Evolutionary conservation across 2,888 invertebrate species (phyloP), one percentile per base, ranked within the genome.

Genomic region (Embidobia sp.): DNA sequence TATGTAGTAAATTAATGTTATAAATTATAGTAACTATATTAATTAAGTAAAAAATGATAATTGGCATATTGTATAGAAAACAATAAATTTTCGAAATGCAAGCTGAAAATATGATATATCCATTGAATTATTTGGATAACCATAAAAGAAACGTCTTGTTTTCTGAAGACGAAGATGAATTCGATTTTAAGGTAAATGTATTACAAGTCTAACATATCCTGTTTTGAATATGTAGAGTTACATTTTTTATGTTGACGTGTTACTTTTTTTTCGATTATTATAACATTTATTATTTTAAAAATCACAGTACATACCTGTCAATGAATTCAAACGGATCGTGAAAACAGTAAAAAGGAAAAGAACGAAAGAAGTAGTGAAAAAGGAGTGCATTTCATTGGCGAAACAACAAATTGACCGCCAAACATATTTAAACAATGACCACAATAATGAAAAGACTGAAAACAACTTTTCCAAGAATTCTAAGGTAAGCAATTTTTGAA

Each of bases 141-240:
- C 64, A 83, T 18, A 82, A 77, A 26, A 82, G 83, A 64, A 74
- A 82, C 63, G 53, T 81, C 10, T 79, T 81, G 8, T 51, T 81
- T 40, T 74, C 81, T 13, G 85, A 91, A 53, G 85, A 90, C 15
- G 92, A 93, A 59, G 93, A 94, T 31, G 88, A 90, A 63, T 93
- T 93, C 83, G 91, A 91, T 82, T 94, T 93, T 87, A 91, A 94
- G 92, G 95, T 94, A 16, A 15, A n/a, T 10, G n/a, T n/a, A n/a
- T n/a, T n/a, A n/a, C n/a, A n/a, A n/a, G n/a, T n/a, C n/a, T n/a
- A n/a, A 27, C 55, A 42, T 40, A 11, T 40, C 29, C 0, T 5
- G 1, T n/a, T n/a, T n/a, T n/a, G n/a, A n/a, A n/a, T n/a, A n/a
- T n/a, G n/a, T n/a, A n/a, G n/a, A n/a, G n/a, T n/a, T n/a, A n/a